Percentiles rank a stretch among this genome's conserved stretches.
Evolutionary conservation across 2,113 vertebrate species (phyloP).

Genomic region (Colistium nudipinnis): DNA sequence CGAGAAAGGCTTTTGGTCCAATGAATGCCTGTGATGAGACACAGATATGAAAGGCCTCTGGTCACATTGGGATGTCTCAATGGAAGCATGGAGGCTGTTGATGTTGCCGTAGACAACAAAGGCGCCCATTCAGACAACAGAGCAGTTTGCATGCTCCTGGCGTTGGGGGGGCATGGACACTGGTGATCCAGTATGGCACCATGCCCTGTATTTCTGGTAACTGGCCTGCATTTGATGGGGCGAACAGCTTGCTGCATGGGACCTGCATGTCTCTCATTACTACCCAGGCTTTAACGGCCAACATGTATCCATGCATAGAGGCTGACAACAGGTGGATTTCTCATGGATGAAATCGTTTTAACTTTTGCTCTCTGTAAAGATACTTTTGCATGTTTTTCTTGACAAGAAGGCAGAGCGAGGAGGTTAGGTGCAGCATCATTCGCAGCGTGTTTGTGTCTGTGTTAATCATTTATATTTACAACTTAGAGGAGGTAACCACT

Average conservation of each 20-base stretch:
- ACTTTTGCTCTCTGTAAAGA: conserved; percentile 5
- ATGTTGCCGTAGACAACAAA: conserved; percentile 35
- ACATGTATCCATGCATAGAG: background rate
- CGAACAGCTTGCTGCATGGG: background rate
- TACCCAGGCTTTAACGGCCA: background rate
- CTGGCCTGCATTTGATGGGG: conserved; percentile 10
- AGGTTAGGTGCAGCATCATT: conserved; percentile 7
- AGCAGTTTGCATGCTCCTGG: conserved; percentile 17
- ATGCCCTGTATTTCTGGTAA: conserved; percentile 6
- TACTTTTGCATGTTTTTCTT: conserved; percentile 23
- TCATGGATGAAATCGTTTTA: background rate
- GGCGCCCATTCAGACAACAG: conserved; percentile 34
- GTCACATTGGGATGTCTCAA: conserved; percentile 17
- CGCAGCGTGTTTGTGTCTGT: background rate
- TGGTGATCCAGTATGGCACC: conserved; percentile 31
- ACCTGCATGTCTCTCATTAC: conserved; percentile 16
- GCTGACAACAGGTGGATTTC: conserved; percentile 6
- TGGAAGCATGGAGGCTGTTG: conserved; percentile 9
- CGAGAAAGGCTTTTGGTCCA: conserved; percentile 19
- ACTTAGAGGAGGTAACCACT: conserved; percentile 42
- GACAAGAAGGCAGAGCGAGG: background rate
- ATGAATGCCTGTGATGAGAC: conserved; percentile 52
- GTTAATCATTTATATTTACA: conserved; percentile 85
- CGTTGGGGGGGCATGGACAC: conserved; percentile 27
- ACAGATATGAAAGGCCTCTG: conserved; percentile 12